phyloP scores from a whole-genome alignment of 1,140 invertebrate genomes.

The Apis mellifera region Amel_HAv3.1 CM009936.2:9262001-9262500 shows the following conservation, averaged over 20 bases:
- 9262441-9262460: constrained; percentile 27
- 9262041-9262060: neutral
- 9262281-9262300: constrained; percentile 8
- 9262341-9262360: constrained; percentile 52
- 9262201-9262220: constrained; percentile 64
- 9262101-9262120: constrained; percentile 50
- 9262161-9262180: constrained; percentile 39
- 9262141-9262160: neutral
- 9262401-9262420: constrained; percentile 57
- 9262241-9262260: neutral
- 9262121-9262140: neutral
- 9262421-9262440: constrained; percentile 39
- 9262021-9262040: constrained; percentile 11
- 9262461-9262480: constrained; percentile 55
- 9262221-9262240: constrained; percentile 1
- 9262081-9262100: constrained; percentile 63
- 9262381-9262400: constrained; percentile 34
- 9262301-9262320: constrained; percentile 27
- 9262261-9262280: neutral
- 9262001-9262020: constrained; percentile 32
- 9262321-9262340: no score
- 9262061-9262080: neutral
- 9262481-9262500: neutral
- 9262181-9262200: constrained; percentile 63
- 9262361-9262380: constrained; percentile 36